These are phyloP conservation scores for Antedon mediterranea DNA, from an alignment of 53 echinoderm and acorn worm genomes.

Conservation along the genomic window DNA sequence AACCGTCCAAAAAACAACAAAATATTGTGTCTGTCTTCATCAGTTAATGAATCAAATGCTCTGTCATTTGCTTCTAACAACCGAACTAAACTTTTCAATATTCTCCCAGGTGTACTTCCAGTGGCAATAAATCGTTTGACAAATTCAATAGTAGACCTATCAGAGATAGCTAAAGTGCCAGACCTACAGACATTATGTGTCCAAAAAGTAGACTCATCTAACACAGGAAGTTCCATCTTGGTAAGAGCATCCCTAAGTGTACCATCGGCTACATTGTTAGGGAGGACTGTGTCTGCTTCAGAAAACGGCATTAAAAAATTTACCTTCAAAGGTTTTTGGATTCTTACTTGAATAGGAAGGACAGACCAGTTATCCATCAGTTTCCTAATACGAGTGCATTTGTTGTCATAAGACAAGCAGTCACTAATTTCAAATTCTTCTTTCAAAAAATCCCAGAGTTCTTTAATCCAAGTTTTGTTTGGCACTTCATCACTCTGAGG, in stretches of 20 bases:
- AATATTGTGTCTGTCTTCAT: neutral
- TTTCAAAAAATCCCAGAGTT: slow-evolving; percentile 20
- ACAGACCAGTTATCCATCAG: slow-evolving; percentile 21
- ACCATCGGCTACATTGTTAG: neutral
- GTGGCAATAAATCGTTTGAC: neutral
- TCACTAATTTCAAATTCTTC: neutral
- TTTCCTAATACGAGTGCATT: neutral
- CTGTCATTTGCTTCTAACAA: neutral
- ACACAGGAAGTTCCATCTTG: neutral
- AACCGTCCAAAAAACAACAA: neutral
- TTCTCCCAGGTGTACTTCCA: neutral
- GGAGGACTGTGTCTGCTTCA: neutral
- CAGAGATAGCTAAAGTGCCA: neutral
- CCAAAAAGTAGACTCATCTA: neutral
- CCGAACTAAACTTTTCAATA: neutral
- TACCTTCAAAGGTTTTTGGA: neutral
- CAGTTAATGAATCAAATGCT: neutral
- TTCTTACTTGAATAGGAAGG: slow-evolving; percentile 5
- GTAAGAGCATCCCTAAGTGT: neutral
- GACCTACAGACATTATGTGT: too few species aligned
- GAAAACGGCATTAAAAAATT: neutral
- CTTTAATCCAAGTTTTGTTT: slow-evolving; percentile 11
- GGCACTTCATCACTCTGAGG: slow-evolving; percentile 12
- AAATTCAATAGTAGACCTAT: neutral
- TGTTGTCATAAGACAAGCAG: neutral